Evolutionary conservation across 2,113 vertebrate species (phyloP).

Genomic region (Ochotona princeps): DNA sequence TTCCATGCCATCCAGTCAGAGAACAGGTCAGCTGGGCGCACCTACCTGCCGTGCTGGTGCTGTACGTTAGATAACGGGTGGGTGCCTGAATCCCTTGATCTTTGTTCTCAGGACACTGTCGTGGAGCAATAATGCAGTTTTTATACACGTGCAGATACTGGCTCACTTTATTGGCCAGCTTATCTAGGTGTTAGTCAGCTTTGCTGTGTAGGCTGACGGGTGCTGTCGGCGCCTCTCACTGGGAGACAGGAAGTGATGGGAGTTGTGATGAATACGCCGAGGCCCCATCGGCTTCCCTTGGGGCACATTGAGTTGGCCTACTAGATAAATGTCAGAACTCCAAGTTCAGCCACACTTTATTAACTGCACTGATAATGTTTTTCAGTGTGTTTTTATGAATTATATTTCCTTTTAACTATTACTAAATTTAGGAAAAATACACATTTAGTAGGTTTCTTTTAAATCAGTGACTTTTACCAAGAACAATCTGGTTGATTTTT

Average conservation of each 20-base stretch:
- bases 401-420: neutral
- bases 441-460: slow-evolving; percentile 4
- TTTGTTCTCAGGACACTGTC: neutral
- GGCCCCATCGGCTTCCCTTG: neutral
- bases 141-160: slow-evolving; percentile 23
- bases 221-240: slow-evolving; percentile 15
- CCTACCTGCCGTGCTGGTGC: neutral
- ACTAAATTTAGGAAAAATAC: neutral
- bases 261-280: neutral
- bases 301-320: neutral
- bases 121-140: neutral
- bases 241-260: neutral
- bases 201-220: neutral
- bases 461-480: neutral
- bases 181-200: neutral
- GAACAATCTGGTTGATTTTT: neutral
- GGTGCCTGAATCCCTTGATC: neutral
- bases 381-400: neutral
- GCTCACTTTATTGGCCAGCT: slow-evolving; percentile 4
- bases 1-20: neutral
- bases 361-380: neutral
- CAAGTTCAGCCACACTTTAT: neutral
- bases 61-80: neutral
- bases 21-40: neutral
- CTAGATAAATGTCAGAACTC: neutral